Base-by-base conservation (phyloP, 2,888 invertebrate genomes). In the Pseudococcus longispinus region DNA sequence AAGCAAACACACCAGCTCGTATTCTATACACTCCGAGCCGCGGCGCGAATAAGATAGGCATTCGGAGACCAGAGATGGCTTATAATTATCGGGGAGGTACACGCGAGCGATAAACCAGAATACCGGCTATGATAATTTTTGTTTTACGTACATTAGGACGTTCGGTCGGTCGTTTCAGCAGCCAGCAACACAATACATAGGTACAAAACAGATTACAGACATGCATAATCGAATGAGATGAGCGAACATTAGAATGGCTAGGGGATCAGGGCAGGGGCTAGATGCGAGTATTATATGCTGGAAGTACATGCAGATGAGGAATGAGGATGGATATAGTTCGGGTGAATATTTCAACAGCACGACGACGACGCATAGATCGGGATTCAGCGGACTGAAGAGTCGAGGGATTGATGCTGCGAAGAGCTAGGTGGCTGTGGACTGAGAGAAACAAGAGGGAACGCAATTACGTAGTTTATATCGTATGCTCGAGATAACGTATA, bases 61-160 rank as follows among this genome's bases (percentile, higher is more conserved):
- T n/a, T 8, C 37, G 8, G n/a, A n/a, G 55, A 55, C 18, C 55
- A n/a, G 23, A 3, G 32, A 6, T 1, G 18, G 4, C 60, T 29
- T 29, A 29, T 70, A 70, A 70, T 70, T 70, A 70, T 70, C 29
- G 70, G 20, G 70, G 29, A 26, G 70, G 70, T 70, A 70, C 29
- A 32, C 60, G 60, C 23, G 70, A 29, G 70, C 70, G 4, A 70
- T 70, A 70, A 70, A 70, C 70, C 70, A 70, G 70, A 70, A 70
- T 70, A 70, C 70, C 70, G 70, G 29, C 29, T 29, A 70, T 29
- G 70, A 70, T 29, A 23, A 60, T 60, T 60, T 60, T 60, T 60
- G 6, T 60, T 60, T 60, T 20, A 60, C 60, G 60, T 60, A 51
- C 20, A 23, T n/a, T n/a, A n/a, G n/a, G n/a, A n/a, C n/a, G n/a